Evolutionary conservation across 2,797 vertebrate genomes (phyloP).

Genomic region (Harpagifer antarcticus): DNA sequence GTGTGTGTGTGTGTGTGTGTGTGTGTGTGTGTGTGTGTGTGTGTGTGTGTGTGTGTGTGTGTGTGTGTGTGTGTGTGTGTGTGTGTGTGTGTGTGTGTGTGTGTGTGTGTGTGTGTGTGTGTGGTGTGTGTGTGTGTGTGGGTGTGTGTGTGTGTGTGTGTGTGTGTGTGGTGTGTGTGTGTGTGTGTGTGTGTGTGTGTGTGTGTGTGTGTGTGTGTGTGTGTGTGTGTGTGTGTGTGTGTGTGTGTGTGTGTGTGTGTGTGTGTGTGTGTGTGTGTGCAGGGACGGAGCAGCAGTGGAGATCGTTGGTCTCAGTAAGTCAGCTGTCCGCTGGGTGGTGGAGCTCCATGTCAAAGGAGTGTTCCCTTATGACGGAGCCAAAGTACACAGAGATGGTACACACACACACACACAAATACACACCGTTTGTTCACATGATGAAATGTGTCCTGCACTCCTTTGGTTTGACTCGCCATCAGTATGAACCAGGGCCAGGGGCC

Average conservation of each 20-base stretch:
- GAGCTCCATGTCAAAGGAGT: slow-evolving; percentile 86
- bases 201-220: not conserved
- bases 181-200: not conserved
- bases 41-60: not conserved
- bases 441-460: not conserved
- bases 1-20: not conserved
- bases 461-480: too few species aligned
- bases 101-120: not conserved
- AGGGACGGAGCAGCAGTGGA: slow-evolving; percentile 91
- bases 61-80: not conserved
- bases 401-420: not conserved
- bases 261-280: not conserved
- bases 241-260: not conserved
- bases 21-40: not conserved
- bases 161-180: slow-evolving; percentile 1
- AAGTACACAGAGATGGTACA: slow-evolving; percentile 67
- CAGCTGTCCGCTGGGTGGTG: slow-evolving; percentile 88
- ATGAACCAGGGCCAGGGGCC: too few species aligned
- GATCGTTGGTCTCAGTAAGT: slow-evolving; percentile 92
- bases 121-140: not conserved
- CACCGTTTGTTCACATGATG: not conserved
- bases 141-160: not conserved
- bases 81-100: not conserved
- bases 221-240: not conserved
- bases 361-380: slow-evolving; percentile 87